phyloP scores from a whole-genome alignment of 1,140 invertebrate species.

The Eurosta solidaginis region DNA sequence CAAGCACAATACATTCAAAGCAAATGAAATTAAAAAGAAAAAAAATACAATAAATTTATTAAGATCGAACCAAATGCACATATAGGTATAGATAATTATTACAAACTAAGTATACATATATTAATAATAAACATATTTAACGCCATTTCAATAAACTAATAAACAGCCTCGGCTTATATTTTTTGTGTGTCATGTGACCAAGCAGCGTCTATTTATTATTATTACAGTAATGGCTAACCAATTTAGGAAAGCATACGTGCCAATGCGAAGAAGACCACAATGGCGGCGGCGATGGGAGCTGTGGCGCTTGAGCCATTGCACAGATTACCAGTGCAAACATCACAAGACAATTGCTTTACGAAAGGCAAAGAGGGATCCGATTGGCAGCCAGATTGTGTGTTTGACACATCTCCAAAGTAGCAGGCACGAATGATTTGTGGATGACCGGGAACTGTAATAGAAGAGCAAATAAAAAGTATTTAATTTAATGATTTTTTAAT shows the following conservation, averaged over 20 bases:
- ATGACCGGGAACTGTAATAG: constrained; percentile 38
- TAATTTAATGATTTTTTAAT: background rate
- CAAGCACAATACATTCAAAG: no score
- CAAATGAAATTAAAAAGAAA: no score
- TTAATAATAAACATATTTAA: background rate
- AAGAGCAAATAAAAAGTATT: background rate
- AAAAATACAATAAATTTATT: no score
- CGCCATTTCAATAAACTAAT: background rate
- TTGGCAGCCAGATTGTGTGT: constrained; percentile 44
- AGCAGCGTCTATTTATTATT: background rate
- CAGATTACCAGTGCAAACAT: constrained; percentile 50
- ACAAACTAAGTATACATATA: background rate
- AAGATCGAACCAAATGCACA: no score
- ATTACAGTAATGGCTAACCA: background rate
- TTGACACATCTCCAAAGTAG: constrained; percentile 46
- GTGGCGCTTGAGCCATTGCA: constrained; percentile 48
- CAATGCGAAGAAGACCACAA: constrained; percentile 48
- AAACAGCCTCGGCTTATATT: background rate
- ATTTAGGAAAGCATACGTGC: constrained; percentile 48
- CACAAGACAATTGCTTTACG: constrained; percentile 47
- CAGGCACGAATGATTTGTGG: constrained; percentile 47
- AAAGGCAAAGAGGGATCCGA: constrained; percentile 41
- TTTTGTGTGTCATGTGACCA: background rate
- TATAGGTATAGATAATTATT: no score
- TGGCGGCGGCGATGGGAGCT: constrained; percentile 44